These are phyloP conservation scores for Diadumene lineata DNA, from an alignment of 92 coral and sea anemone species.

Conservation along the genomic window DNA sequence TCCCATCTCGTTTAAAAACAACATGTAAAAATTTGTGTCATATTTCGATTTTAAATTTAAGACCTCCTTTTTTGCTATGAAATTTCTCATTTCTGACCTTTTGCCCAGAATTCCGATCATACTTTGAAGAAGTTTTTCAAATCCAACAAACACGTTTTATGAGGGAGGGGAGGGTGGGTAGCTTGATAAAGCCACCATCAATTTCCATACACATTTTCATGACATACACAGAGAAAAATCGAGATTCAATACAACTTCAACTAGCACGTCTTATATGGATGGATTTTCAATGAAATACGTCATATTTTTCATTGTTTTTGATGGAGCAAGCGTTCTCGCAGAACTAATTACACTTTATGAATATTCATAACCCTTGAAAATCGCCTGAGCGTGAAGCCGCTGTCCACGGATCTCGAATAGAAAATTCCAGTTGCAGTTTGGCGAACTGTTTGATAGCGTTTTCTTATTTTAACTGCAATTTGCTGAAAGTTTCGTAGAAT, in stretches of 20 bases:
- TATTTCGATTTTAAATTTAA: no score
- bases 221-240: conserved; percentile 15
- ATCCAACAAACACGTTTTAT: neutral
- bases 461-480: conserved; percentile 1
- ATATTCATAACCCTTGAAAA: conserved; percentile 31
- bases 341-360: conserved; percentile 24
- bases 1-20: no score
- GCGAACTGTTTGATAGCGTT: neutral
- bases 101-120: no score
- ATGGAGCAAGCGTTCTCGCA: conserved; percentile 17
- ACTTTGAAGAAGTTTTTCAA: no score
- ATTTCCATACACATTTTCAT: neutral
- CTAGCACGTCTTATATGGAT: conserved; percentile 24
- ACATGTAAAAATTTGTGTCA: no score
- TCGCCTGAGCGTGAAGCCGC: conserved; percentile 69
- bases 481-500: neutral
- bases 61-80: no score
- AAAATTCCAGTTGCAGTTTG: conserved; percentile 27
- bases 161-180: conserved; percentile 1
- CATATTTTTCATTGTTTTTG: conserved; percentile 15
- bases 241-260: conserved; percentile 13
- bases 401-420: conserved; percentile 35
- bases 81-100: no score
- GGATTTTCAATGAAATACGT: conserved; percentile 14
- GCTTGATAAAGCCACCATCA: neutral